Evolutionary conservation across 2,113 vertebrate species (phyloP), one percentile per base, ranked within the genome.

Genomic region (Microcebus ravelobensis): DNA sequence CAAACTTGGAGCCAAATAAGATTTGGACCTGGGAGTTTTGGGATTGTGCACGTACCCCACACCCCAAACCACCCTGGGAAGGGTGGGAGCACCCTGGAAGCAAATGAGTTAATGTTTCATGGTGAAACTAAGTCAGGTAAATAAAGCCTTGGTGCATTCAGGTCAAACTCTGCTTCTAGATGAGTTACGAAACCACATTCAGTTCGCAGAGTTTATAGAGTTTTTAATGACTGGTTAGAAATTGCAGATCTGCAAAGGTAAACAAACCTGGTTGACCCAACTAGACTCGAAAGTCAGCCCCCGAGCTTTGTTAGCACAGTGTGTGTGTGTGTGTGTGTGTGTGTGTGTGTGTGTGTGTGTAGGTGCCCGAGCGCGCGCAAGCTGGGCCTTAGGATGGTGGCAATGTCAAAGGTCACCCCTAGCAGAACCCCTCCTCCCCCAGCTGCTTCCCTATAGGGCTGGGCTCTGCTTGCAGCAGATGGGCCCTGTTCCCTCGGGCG

Each of bases 351-450:
- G 52, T 17, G 52, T 18, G 52, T 5, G 27, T 31, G 25, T 21
- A 63, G 31, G 23, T 10, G 11, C 13, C 5, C 17, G 11, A 3
- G 61, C 0, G 5, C 10, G 10, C 5, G 18, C 57, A 10, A 2
- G 55, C 31, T 17, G 23, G 42, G 59, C 85, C 27, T 57, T 15
- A 52, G 42, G 45, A 76, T 48, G 10, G 8, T 23, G 20, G 29
- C 8, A 29, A 80, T 90, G 80, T 74, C 80, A 97, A 90, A 87
- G 76, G 81, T 63, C 90, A 76, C 36, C 31, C n/a, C 5, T 80
- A 23, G 87, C 65, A 20, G 34, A 87, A 57, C 13, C 50, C 59
- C 74, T 81, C 39, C 34, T 25, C 4, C 48, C 2, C 39, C 65
- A 95, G 87, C 91, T 94, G 85, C 52, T 8, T 17, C 20, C 27